Base-by-base conservation (phyloP, 37 sponge, comb jelly and placozoan genomes). In the Beroe forskalii region DNA sequence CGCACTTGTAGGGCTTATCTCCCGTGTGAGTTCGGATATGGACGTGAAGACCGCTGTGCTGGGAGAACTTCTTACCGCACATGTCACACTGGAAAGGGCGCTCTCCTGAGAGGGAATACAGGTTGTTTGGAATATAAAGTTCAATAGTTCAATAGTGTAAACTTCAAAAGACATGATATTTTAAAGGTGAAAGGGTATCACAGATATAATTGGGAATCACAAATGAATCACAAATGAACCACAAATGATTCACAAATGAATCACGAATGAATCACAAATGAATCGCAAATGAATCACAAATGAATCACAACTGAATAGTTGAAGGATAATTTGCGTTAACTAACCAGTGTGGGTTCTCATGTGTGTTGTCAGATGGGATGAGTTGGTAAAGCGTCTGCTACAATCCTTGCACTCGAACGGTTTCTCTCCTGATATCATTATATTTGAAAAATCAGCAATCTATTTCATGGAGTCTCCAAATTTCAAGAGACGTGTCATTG, bases 11-110 rank as follows among this genome's bases (percentile, higher is more conserved):
- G 0, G 97, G 97, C 33, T 96, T 67, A 38, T 97, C 97, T 40
- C 97, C 97, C 20, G 94, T 93, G 91, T 97, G 97, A 3, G 97
- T 97, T 19, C 97, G 92, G 91, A 97, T 67, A 89, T 97, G 97
- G 0, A 95, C 95, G 6, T 96, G 95, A 33, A 97, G 94, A 0
- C 95, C 95, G 35, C 93, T 92, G 76, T 93, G 93, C 91, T 97
- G 97, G 25, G 97, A 97, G 90, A 97, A 97, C 28, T 94, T 64
- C 60, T 90, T 90, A 0, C 93, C 90, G 62, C 97, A 97, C 35
- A 97, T 67, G 35, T 93, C 94, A 60, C 97, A 97, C 32, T 89
- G 94, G 92, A 97, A 97, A 31, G 97, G 97, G 60, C 95, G 93
- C 91, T 97, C 97, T 91, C 97, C 97, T 80, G 86, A 9, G 4